Evolutionary conservation across 1,140 invertebrate genomes (phyloP).

Genomic region (Hycleus cichorii): DNA sequence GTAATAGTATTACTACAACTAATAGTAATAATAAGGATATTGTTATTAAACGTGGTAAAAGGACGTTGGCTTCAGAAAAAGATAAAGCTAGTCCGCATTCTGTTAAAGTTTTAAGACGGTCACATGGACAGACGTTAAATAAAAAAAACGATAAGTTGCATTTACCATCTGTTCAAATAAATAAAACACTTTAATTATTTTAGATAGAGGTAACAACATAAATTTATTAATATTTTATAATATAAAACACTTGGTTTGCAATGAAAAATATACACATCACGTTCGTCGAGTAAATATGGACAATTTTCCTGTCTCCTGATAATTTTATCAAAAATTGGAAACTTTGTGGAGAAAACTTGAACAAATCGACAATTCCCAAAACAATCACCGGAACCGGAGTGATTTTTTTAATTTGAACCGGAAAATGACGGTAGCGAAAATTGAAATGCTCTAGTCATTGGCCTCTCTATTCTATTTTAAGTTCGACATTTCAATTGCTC

Average conservation of each 20-base stretch:
- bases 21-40: slow-evolving; percentile 7
- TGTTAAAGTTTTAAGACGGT: slow-evolving; percentile 35
- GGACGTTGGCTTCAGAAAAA: slow-evolving; percentile 33
- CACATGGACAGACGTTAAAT: slow-evolving; percentile 21
- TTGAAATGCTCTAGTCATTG: too few species aligned
- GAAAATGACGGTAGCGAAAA: too few species aligned
- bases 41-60: slow-evolving; percentile 33
- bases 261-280: not conserved
- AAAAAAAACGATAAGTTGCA: slow-evolving; percentile 19
- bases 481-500: too few species aligned
- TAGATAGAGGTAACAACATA: not conserved
- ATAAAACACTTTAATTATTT: slow-evolving; percentile 27
- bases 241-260: slow-evolving; percentile 3
- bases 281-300: too few species aligned
- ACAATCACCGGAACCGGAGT: too few species aligned
- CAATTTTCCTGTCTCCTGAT: too few species aligned
- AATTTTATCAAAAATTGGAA: too few species aligned
- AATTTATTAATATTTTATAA: not conserved
- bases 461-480: too few species aligned
- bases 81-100: slow-evolving; percentile 35
- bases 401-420: too few species aligned
- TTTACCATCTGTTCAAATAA: slow-evolving; percentile 27
- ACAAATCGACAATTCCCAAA: too few species aligned
- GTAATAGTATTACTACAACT: not conserved
- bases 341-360: too few species aligned